Evolutionary conservation across 2,888 invertebrate genomes (phyloP).

Genomic region (Ametastegia equiseti): DNA sequence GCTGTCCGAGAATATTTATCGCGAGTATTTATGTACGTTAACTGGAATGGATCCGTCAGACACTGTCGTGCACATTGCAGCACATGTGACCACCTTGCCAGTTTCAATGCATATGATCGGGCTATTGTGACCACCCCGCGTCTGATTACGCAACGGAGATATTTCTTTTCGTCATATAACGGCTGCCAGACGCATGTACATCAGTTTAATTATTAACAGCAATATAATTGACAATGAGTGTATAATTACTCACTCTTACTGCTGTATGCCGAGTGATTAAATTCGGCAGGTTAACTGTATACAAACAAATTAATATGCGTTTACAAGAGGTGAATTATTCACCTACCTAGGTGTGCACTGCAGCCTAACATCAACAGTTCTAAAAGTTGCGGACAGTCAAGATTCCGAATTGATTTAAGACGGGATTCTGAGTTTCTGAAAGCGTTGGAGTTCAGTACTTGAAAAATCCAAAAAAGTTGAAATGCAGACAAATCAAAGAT

Average conservation of each 20-base stretch:
- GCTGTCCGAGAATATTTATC: neutral
- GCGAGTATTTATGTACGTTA: neutral
- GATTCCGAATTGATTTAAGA: too few species aligned
- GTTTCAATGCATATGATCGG: neutral
- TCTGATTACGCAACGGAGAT: conserved; percentile 8
- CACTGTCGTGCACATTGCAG: neutral
- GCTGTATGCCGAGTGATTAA: neutral
- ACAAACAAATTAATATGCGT: neutral
- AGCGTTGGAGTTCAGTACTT: too few species aligned
- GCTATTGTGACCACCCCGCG: neutral
- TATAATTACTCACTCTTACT: neutral
- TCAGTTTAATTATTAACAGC: neutral
- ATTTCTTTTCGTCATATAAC: neutral
- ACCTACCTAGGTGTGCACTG: neutral
- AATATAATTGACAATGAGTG: neutral
- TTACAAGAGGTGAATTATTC: neutral
- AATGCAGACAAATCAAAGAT: too few species aligned
- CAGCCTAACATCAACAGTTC: neutral
- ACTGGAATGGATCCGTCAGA: too few species aligned
- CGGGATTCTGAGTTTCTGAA: too few species aligned
- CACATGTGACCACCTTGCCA: neutral
- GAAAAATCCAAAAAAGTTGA: too few species aligned
- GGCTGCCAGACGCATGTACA: conserved; percentile 10
- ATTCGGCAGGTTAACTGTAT: neutral
- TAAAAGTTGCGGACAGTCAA: too few species aligned